Evolutionary conservation across 2,797 vertebrate species (phyloP), one percentile per base, ranked within the genome.

Genomic region (Ataeniobius toweri): DNA sequence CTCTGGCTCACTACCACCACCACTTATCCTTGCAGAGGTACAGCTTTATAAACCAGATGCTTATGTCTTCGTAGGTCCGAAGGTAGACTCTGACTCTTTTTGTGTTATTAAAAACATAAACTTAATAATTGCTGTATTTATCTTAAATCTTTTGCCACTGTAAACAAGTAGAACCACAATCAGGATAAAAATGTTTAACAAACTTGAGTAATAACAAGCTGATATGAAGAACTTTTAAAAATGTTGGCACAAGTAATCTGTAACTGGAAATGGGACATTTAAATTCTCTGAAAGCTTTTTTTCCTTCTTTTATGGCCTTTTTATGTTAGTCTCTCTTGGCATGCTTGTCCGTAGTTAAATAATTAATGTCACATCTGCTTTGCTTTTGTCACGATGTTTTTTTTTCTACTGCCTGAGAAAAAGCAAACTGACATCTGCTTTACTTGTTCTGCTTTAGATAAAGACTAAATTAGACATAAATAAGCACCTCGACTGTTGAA

Each of bases 31-130:
- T 56, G 41, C 26, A 7, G 14, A 63, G n/a, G 76, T 77, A 26
- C 28, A 36, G 70, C 26, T 78, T 80, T 75, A 13, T 59, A 16
- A 65, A 41, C 53, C 73, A 59, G 81, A 36, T 59, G 41, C 74
- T 50, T 44, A 81, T 69, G 75, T 72, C 58, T 13, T 28, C 39
- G 18, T 83, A 6, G 53, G 46, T 8, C 9, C 20, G 26, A 73
- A 48, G 71, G 59, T 9, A 77, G 53, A 20, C 41, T 12, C 53
- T 69, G 26, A 36, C 44, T 6, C 6, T 63, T 83, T 20, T 44
- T 50, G 65, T 77, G 65, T 74, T 46, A 36, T 69, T 18, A 8
- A 73, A 73, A 48, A 55, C 16, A 26, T 55, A 36, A 74, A 12
- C 55, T 22, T 56, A 73, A 70, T 59, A 39, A 9, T 71, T 12